A percentile compares a stretch with the other conserved stretches of the same genome.
phyloP scores from a whole-genome alignment of 2,113 vertebrate genomes.

The Rhinoderma darwinii region DNA sequence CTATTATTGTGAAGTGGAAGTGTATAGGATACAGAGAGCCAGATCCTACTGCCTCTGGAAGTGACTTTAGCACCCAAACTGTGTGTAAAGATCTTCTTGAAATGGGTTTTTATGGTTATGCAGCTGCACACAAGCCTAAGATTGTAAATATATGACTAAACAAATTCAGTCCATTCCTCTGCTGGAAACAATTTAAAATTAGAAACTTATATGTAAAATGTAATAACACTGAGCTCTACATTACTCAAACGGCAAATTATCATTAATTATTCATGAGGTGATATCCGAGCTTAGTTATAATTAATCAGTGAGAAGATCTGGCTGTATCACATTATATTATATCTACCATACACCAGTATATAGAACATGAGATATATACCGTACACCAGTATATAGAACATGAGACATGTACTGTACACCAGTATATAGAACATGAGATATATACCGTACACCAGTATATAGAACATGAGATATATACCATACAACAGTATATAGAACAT shows the following conservation, averaged over 20 bases:
- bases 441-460: not conserved
- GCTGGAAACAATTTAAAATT: not conserved
- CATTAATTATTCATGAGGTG: conserved; percentile 7
- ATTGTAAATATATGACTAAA: not conserved
- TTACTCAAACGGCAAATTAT: conserved; percentile 4
- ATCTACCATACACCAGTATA: not conserved
- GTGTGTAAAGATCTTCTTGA: too few species aligned
- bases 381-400: not conserved
- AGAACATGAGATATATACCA: not conserved
- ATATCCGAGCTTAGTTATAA: not conserved
- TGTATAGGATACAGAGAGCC: too few species aligned
- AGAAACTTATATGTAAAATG: not conserved
- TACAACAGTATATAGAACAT: not conserved
- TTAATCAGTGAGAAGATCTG: not conserved
- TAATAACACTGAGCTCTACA: not conserved
- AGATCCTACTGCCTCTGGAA: too few species aligned
- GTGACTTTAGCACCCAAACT: too few species aligned
- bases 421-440: too few species aligned
- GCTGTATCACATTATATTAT: not conserved
- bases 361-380: not conserved
- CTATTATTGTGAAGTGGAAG: too few species aligned
- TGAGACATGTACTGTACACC: too few species aligned
- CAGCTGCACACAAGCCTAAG: too few species aligned
- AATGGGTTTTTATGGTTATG: too few species aligned
- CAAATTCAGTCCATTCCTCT: not conserved